Conservation (phyloP, 2,797 vertebrate species). For the Acestrorhynchus altus region DNA sequence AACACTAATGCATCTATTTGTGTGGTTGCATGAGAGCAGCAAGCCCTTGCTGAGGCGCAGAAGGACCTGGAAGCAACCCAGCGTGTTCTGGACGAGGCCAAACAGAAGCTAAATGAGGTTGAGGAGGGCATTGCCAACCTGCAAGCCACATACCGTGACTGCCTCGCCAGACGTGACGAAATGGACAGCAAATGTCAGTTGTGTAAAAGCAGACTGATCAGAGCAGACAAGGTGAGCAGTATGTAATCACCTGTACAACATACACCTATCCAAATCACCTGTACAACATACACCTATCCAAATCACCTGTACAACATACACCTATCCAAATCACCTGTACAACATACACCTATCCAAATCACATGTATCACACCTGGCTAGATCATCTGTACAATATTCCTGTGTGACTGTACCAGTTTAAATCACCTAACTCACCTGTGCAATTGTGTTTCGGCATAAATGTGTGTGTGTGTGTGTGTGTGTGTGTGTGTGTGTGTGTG, state of each 20-base stretch:
- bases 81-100: conserved; percentile 82
- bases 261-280: background rate
- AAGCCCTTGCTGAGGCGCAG: conserved; percentile 84
- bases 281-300: background rate
- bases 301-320: background rate
- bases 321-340: background rate
- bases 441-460: background rate
- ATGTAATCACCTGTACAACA: background rate
- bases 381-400: background rate
- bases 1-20: background rate
- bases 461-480: conserved; percentile 24
- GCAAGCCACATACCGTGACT: conserved; percentile 83
- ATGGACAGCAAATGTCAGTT: conserved; percentile 86
- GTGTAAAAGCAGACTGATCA: conserved; percentile 82
- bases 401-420: too few species aligned
- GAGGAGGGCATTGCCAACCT: conserved; percentile 82
- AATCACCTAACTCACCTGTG: background rate
- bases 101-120: conserved; percentile 75
- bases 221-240: conserved; percentile 82
- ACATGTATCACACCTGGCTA: background rate
- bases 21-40: conserved; percentile 67
- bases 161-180: conserved; percentile 85
- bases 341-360: background rate
- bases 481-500: too few species aligned
- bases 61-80: conserved; percentile 85